phyloP scores from a whole-genome alignment of 2,113 vertebrate genomes.

The Vulpes vulpes region DNA sequence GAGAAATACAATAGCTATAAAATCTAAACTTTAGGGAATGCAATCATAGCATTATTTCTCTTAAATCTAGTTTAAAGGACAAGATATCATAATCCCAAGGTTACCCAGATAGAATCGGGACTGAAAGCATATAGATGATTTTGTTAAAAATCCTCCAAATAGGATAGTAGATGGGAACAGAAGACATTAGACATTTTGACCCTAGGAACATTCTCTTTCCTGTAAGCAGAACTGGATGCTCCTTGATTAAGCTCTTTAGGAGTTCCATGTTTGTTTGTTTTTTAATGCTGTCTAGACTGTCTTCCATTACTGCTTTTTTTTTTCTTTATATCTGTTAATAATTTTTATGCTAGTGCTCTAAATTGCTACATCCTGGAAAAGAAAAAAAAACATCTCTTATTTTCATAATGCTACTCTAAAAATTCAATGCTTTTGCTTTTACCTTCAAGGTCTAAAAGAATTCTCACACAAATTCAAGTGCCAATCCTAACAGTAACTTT shows the following conservation, averaged over 20 bases:
- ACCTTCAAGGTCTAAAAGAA: not conserved
- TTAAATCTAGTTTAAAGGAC: not conserved
- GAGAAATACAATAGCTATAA: not conserved
- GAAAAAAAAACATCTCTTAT: not conserved
- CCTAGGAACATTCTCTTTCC: not conserved
- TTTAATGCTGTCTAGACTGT: not conserved
- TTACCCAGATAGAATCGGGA: not conserved
- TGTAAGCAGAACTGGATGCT: not conserved
- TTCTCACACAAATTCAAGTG: not conserved
- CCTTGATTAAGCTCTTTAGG: not conserved
- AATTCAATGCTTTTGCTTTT: not conserved
- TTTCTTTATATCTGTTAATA: not conserved
- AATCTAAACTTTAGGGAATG: not conserved
- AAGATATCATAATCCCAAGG: not conserved
- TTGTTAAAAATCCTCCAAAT: not conserved
- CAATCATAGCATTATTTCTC: not conserved
- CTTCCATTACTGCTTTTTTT: not conserved
- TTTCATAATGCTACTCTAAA: slow-evolving; percentile 2
- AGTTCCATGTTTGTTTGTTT: not conserved
- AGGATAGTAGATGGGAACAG: not conserved
- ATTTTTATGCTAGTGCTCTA: not conserved
- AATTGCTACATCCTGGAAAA: not conserved
- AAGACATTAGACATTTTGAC: not conserved
- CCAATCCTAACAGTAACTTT: not conserved
- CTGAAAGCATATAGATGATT: not conserved